These are phyloP conservation scores for Karalla daura DNA, from an alignment of 2,797 vertebrate species.

Conservation along the genomic window DNA sequence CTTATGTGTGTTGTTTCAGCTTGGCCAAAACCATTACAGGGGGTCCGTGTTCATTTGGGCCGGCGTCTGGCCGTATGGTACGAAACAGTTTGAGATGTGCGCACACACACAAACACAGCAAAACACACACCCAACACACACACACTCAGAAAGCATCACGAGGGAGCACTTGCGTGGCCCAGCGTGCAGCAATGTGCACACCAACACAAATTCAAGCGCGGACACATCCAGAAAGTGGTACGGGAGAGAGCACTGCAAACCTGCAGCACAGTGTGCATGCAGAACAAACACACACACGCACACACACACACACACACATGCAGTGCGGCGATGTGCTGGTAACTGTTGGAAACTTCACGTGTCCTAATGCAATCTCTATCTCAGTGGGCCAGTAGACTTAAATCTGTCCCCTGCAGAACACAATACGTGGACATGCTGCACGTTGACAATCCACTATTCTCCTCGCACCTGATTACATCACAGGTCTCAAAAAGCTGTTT, in stretches of 20 bases:
- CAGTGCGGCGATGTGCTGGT: slow-evolving; percentile 53
- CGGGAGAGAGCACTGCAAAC: slow-evolving; percentile 29
- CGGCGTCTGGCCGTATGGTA: slow-evolving; percentile 80
- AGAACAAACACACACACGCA: slow-evolving; percentile 36
- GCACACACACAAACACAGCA: slow-evolving; percentile 22
- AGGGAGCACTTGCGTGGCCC: slow-evolving; percentile 63
- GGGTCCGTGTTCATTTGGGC: slow-evolving; percentile 88
- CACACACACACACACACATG: slow-evolving; percentile 44
- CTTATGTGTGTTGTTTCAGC: slow-evolving; percentile 77
- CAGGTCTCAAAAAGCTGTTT: not conserved
- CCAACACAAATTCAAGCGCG: slow-evolving; percentile 57
- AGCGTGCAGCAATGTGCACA: slow-evolving; percentile 63
- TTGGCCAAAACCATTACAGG: slow-evolving; percentile 86
- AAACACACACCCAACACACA: slow-evolving; percentile 12
- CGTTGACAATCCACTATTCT: slow-evolving; percentile 37
- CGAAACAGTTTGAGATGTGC: slow-evolving; percentile 74
- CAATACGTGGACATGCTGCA: slow-evolving; percentile 52
- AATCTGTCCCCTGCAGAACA: slow-evolving; percentile 73
- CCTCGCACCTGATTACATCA: slow-evolving; percentile 19
- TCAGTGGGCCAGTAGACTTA: slow-evolving; percentile 74
- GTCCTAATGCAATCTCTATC: slow-evolving; percentile 77
- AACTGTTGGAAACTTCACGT: slow-evolving; percentile 73
- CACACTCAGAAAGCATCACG: slow-evolving; percentile 46
- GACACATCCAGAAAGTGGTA: slow-evolving; percentile 47
- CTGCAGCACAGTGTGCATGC: slow-evolving; percentile 36